phyloP scores from a whole-genome alignment of 2,888 invertebrate genomes.

The Cephalotes varians region DNA sequence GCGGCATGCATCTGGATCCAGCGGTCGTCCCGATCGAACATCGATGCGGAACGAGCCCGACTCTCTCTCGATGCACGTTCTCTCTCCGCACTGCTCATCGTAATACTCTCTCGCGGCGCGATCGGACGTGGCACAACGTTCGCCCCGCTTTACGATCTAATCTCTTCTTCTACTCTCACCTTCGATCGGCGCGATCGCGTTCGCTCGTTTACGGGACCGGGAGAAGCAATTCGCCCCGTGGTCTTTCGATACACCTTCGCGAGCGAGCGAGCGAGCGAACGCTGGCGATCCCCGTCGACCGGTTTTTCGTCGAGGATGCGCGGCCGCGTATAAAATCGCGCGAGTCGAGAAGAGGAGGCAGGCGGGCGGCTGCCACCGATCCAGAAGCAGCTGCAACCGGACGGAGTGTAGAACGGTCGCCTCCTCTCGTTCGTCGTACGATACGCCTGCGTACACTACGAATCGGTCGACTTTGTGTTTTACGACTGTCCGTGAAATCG shows the following conservation, averaged over 20 bases:
- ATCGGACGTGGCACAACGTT: conserved; percentile 22
- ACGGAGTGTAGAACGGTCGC: conserved; percentile 10
- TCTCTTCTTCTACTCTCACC: conserved; percentile 62
- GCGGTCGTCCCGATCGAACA: conserved; percentile 21
- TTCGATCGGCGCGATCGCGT: conserved; percentile 56
- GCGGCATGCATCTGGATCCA: conserved; percentile 40
- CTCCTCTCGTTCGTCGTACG: conserved; percentile 15
- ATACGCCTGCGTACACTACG: conserved; percentile 41
- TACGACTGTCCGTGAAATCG: conserved; percentile 71
- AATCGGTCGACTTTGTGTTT: conserved; percentile 65
- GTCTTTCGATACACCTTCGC: conserved; percentile 61
- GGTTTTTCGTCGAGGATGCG: conserved; percentile 62
- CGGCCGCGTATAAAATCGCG: conserved; percentile 64
- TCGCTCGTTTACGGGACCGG: conserved; percentile 52
- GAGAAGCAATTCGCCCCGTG: conserved; percentile 44
- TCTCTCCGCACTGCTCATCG: conserved; percentile 26
- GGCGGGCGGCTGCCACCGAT: conserved; percentile 40
- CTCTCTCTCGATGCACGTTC: conserved; percentile 26
- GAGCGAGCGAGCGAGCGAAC: conserved; percentile 21
- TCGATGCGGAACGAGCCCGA: conserved; percentile 40
- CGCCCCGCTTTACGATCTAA: conserved; percentile 64
- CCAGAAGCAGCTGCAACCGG: conserved; percentile 50
- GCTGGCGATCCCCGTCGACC: conserved; percentile 58
- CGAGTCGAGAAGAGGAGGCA: conserved; percentile 35
- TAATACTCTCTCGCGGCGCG: conserved; percentile 33